A percentile compares a stretch with the other conserved stretches of the same genome.
Conservation (phyloP, 2,888 invertebrate species). For the Sphaeridia pumilis region DNA sequence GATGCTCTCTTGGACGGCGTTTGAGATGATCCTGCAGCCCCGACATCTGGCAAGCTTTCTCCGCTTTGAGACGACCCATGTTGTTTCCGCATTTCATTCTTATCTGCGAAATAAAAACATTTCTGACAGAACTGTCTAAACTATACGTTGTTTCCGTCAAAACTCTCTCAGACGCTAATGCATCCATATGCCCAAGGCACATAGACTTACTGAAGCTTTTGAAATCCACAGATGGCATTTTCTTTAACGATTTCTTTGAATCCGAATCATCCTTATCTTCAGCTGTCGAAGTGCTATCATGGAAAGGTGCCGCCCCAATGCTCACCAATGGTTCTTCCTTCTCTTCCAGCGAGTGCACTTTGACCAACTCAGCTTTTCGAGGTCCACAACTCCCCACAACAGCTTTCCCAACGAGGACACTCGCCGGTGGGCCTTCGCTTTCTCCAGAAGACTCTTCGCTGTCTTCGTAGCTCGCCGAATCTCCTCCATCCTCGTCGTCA, state of each 20-base stretch:
- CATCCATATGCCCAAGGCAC: too few relatives aligned
- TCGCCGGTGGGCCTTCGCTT: not conserved
- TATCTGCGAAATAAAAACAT: too few relatives aligned
- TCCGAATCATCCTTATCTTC: slow-evolving; percentile 1
- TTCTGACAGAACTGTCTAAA: too few relatives aligned
- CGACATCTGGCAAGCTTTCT: too few relatives aligned
- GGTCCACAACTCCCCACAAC: not conserved
- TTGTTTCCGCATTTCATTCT: too few relatives aligned
- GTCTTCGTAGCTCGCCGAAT: not conserved
- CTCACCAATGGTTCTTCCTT: not conserved
- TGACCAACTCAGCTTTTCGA: slow-evolving; percentile 4
- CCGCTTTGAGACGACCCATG: too few relatives aligned
- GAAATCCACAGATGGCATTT: slow-evolving; percentile 35
- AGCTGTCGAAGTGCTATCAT: not conserved
- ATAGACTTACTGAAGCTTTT: slow-evolving; percentile 18
- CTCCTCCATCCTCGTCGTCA: slow-evolving; percentile 4
- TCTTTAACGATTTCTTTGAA: slow-evolving; percentile 21
- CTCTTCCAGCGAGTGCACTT: not conserved
- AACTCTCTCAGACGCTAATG: too few relatives aligned
- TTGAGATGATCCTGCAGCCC: too few relatives aligned
- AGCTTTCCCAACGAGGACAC: not conserved
- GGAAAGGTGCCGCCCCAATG: not conserved
- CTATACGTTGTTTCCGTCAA: too few relatives aligned
- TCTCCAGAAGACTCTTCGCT: not conserved
- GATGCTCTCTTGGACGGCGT: too few relatives aligned